phyloP scores from a whole-genome alignment of 1,140 invertebrate species.

The Eulimnadia texana region DNA sequence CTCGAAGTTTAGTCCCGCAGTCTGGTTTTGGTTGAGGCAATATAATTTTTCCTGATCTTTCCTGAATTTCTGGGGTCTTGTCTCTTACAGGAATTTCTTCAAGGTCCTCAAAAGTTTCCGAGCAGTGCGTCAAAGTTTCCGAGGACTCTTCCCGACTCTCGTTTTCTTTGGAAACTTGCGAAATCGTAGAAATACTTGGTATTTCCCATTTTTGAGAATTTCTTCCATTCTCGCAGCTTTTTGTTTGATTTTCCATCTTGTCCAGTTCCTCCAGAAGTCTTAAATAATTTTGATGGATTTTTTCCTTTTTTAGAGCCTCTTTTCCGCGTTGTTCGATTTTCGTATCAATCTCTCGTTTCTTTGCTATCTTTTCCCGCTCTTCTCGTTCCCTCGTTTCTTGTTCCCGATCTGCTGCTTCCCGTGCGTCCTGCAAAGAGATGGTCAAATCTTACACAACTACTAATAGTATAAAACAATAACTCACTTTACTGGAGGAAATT shows the following conservation, averaged over 20 bases:
- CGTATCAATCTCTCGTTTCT: neutral
- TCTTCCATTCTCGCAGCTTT: neutral
- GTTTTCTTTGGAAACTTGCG: neutral
- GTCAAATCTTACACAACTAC: neutral
- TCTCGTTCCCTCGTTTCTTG: neutral
- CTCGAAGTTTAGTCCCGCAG: neutral
- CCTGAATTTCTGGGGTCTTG: neutral
- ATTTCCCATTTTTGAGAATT: neutral
- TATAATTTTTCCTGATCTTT: neutral
- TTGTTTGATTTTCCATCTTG: neutral
- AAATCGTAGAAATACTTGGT: neutral
- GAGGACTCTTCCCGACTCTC: neutral
- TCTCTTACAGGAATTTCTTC: slow-evolving; percentile 7
- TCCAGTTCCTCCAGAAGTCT: slow-evolving; percentile 6
- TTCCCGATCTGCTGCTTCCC: slow-evolving; percentile 5
- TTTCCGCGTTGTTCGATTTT: neutral
- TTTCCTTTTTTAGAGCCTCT: slow-evolving; percentile 2
- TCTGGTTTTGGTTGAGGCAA: neutral
- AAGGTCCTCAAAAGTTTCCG: neutral
- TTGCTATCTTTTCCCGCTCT: neutral
- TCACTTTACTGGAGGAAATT: neutral
- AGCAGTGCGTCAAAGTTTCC: neutral
- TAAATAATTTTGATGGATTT: neutral
- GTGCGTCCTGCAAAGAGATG: neutral
- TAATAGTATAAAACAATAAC: neutral